Percentiles rank a stretch among this genome's conserved stretches.
Conservation (phyloP, 2,797 vertebrate genomes). For the Amazona ochrocephala region DNA sequence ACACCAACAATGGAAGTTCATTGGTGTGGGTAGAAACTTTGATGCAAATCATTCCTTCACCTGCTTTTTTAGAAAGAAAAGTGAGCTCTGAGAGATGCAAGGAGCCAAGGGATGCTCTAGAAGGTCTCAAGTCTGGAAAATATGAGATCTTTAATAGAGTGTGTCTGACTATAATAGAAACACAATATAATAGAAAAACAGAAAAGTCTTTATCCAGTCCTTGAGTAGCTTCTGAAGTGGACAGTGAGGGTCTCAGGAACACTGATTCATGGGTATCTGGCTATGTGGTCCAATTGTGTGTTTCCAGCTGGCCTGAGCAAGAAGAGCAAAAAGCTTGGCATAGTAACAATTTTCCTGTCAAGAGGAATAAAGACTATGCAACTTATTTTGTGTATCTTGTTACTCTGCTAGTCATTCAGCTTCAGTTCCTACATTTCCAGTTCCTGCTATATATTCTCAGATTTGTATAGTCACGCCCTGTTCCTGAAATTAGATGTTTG, state of each 20-base stretch:
- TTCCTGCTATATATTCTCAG: background rate
- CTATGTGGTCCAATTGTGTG: background rate
- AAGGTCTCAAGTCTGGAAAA: background rate
- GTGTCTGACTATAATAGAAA: background rate
- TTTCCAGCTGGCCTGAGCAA: background rate
- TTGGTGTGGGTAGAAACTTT: background rate
- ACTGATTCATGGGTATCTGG: background rate
- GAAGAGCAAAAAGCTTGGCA: background rate
- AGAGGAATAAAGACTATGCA: background rate
- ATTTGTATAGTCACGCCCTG: background rate
- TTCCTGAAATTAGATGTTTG: background rate
- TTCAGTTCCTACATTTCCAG: background rate
- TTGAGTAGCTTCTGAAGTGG: background rate
- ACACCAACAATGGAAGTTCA: background rate
- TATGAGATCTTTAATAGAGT: background rate
- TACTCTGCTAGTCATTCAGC: background rate
- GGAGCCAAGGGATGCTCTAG: fast-evolving
- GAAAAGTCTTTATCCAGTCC: background rate
- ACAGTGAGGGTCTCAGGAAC: background rate
- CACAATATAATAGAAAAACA: background rate
- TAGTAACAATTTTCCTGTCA: background rate
- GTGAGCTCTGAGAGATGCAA: background rate
- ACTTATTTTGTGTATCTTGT: background rate
- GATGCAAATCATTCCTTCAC: background rate
- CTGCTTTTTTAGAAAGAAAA: background rate